Base-by-base conservation (phyloP, 2,113 vertebrate species). In the Gymnobelideus leadbeateri region DNA sequence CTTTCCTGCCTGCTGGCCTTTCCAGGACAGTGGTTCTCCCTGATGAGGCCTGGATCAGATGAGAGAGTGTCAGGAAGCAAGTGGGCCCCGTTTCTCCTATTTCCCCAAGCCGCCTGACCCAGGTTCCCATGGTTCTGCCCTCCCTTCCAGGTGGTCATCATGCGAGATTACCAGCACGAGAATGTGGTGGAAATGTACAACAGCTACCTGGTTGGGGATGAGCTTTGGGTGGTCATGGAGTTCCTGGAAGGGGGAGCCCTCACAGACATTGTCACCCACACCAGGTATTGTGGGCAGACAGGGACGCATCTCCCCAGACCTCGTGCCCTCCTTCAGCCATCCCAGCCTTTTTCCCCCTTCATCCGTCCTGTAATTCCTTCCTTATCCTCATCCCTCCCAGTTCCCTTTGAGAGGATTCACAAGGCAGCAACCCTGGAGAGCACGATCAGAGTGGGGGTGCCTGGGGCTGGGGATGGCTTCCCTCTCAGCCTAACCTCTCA, bases 141-240 rank as follows among this genome's bases (percentile, higher is more conserved):
- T 19, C n/a, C 7, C 0, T 0, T 49, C 11, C 98, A 99, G 99
- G 99, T 99, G 98, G 99, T 99, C 93, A 99, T 99, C 97, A 99
- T 99, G 99, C 96, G 99, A 50, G 99, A 99, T 98, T 99, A 99
- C 98, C 99, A 99, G 97, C 99, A 99, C 0, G 99, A 99, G 96
- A 99, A 99, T 1, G 99, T 99, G 97, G 99, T 99, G 98, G 99
- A 99, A 98, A 99, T 99, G 99, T 99, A 99, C 99, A 99, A 99
- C 99, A 99, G 99, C 97, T 99, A 99, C 99, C 98, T 99, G 98
- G 99, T 99, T 57, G 99, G 99, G 0, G 99, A 99, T 0, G 99
- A 99, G 97, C 99, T 99, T 96, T 99, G 99, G 99, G 99, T 99
- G 0, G 99, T 99, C 94, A 99, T 99, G 99, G 99, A 99, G 98